Conservation (phyloP, 2,888 invertebrate species). For the Tupiocoris notatus region DNA sequence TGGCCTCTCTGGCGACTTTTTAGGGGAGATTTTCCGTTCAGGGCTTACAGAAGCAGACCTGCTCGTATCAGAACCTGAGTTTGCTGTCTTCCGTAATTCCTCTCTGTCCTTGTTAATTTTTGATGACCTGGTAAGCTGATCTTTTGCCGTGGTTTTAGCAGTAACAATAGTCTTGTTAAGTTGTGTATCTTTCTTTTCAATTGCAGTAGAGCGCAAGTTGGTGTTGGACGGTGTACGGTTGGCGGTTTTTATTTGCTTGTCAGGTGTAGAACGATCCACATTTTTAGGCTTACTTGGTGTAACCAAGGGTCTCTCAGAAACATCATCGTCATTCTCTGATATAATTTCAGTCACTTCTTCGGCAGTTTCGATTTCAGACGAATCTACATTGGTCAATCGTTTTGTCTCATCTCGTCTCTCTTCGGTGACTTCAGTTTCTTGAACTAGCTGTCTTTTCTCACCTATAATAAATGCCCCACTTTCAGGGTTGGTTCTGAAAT, state of each 20-base stretch:
- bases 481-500: conserved; percentile 49
- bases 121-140: neutral
- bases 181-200: neutral
- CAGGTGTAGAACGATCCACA: no score
- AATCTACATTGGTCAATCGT: neutral
- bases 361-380: neutral
- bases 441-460: conserved; percentile 21
- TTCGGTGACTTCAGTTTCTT: conserved; percentile 3
- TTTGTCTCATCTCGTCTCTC: neutral
- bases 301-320: neutral
- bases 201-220: neutral
- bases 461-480: conserved; percentile 27
- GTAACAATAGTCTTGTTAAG: neutral
- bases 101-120: neutral
- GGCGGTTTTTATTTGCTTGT: no score
- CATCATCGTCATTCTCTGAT: neutral
- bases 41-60: conserved; percentile 13
- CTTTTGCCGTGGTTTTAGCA: neutral
- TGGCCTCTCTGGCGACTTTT: neutral
- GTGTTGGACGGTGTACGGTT: no score
- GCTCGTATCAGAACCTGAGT: neutral
- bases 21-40: conserved; percentile 7
- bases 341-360: neutral
- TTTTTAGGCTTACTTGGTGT: neutral
- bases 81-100: neutral